Base-by-base conservation (phyloP, 2,888 invertebrate genomes). In the Xestia xanthographa region DNA sequence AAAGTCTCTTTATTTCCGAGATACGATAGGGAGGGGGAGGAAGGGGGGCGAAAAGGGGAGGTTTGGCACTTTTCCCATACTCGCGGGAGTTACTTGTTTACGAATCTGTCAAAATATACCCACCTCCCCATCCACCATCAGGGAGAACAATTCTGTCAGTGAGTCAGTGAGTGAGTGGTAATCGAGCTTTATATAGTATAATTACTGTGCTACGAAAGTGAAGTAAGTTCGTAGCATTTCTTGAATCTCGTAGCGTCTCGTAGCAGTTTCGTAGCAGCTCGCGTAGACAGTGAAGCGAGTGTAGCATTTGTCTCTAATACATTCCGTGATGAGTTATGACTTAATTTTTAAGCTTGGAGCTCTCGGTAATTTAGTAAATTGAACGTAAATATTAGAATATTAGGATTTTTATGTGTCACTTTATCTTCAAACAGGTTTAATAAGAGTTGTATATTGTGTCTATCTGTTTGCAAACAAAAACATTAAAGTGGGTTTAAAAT, bases 141-240 rank as follows among this genome's bases (percentile, higher is more conserved):
- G n/a, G n/a, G n/a, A n/a, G n/a, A n/a, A n/a, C n/a, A n/a, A n/a
- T n/a, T n/a, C n/a, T n/a, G n/a, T n/a, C n/a, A n/a, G n/a, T n/a
- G n/a, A n/a, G n/a, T n/a, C n/a, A n/a, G n/a, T n/a, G n/a, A n/a
- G n/a, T n/a, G n/a, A n/a, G n/a, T n/a, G n/a, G n/a, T n/a, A n/a
- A n/a, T n/a, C n/a, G n/a, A n/a, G n/a, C n/a, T n/a, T n/a, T n/a
- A n/a, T 85, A 87, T 75, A 89, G 89, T 90, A 87, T 91, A 92
- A 92, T 92, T 92, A 92, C 91, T 84, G 87, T 86, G 86, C 90
- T 90, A 90, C 91, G 86, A 91, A 90, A 91, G 87, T 91, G 88
- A 89, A 87, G 84, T 85, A 87, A 91, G 88, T 90, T 89, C 89
- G 92, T 90, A 88, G n/a, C n/a, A n/a, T n/a, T n/a, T n/a, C n/a